phyloP scores from a whole-genome alignment of 37 sponge, comb jelly and placozoan genomes.

The Eunapius fragilis region DNA sequence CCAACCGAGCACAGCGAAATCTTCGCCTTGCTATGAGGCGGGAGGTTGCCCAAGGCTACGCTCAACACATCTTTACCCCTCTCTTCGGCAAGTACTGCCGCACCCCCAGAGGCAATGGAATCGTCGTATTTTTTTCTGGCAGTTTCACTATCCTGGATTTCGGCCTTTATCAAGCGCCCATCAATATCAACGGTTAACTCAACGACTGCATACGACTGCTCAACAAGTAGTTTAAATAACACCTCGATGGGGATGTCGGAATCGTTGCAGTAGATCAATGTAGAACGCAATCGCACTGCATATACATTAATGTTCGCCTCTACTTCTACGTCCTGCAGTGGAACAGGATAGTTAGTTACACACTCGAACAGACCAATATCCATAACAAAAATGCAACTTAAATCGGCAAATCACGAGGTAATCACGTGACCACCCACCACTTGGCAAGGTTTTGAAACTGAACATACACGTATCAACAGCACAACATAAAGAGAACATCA shows the following conservation, averaged over 20 bases:
- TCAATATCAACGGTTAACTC: conserved; percentile 62
- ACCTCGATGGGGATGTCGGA: conserved; percentile 40
- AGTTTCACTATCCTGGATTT: conserved; percentile 62
- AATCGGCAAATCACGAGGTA: too few relatives aligned
- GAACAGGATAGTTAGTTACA: background rate
- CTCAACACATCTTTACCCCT: conserved; percentile 65
- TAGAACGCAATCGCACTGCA: conserved; percentile 35
- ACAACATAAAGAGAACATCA: background rate
- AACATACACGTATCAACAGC: background rate
- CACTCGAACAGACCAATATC: too few relatives aligned
- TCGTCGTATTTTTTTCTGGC: conserved; percentile 62
- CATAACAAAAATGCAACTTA: background rate
- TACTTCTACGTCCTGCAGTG: background rate
- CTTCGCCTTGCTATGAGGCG: conserved; percentile 53
- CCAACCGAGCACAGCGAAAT: conserved; percentile 47
- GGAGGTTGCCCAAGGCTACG: conserved; percentile 67
- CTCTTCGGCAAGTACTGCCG: conserved; percentile 65
- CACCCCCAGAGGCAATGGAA: conserved; percentile 54
- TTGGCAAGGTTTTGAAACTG: background rate
- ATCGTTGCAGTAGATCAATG: conserved; percentile 52
- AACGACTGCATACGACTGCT: conserved; percentile 58
- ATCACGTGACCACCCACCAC: background rate
- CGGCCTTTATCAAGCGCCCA: conserved; percentile 50
- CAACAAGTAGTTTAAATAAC: conserved; percentile 58
- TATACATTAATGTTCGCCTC: conserved; percentile 34